Evolutionary conservation across 2,797 vertebrate genomes (phyloP).

Genomic region (Meda fulgida): DNA sequence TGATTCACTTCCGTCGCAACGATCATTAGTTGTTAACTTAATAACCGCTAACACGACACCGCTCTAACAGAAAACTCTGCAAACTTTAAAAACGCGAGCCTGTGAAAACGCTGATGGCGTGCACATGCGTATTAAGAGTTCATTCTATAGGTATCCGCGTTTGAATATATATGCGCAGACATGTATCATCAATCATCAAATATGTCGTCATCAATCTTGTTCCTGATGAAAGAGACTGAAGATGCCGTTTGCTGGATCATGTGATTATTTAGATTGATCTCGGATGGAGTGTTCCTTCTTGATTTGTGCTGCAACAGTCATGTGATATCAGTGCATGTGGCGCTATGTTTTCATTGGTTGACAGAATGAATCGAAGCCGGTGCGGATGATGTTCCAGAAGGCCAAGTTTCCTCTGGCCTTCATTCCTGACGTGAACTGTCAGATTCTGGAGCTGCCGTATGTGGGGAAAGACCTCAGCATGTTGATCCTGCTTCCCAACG

Average conservation of each 20-base stretch:
- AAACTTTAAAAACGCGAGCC: too few species aligned
- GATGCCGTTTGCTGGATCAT: too few species aligned
- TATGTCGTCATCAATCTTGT: background rate
- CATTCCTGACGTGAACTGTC: conserved; percentile 73
- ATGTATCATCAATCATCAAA: too few species aligned
- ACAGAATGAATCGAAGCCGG: conserved; percentile 77
- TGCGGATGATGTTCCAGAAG: conserved; percentile 88
- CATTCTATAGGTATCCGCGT: too few species aligned
- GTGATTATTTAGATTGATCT: background rate
- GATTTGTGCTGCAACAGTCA: background rate
- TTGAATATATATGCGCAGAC: too few species aligned
- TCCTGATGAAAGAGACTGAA: background rate
- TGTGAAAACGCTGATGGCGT: too few species aligned
- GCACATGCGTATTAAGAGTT: too few species aligned
- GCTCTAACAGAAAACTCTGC: too few species aligned
- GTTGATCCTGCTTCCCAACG: conserved; percentile 85
- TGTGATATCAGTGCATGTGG: background rate
- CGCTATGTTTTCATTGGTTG: conserved; percentile 16
- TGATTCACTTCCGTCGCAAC: too few species aligned
- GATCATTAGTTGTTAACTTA: too few species aligned
- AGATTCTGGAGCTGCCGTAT: conserved; percentile 88
- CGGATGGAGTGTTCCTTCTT: background rate
- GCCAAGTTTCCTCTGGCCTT: conserved; percentile 75
- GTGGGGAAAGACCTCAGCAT: conserved; percentile 81
- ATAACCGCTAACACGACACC: too few species aligned